A percentile compares a stretch with the other conserved stretches of the same genome.
Conservation (phyloP, 2,113 vertebrate species). For the Microcebus ravelobensis region DNA sequence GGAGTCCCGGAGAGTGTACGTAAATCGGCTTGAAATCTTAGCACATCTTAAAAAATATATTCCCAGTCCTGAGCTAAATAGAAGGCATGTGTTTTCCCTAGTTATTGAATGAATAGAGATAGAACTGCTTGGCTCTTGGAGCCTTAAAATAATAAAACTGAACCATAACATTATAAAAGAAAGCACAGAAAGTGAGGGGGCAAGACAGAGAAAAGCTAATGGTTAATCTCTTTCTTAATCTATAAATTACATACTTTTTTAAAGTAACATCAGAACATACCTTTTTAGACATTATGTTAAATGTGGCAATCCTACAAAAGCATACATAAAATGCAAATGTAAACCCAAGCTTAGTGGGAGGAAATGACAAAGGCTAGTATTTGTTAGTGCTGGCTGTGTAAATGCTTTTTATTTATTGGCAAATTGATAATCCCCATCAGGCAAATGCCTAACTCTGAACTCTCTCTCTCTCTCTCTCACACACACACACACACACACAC, state of each 20-base stretch:
- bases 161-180: constrained; percentile 13
- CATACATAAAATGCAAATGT: background rate
- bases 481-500: background rate
- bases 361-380: background rate
- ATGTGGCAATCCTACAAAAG: background rate
- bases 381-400: background rate
- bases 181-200: background rate
- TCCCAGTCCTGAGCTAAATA: background rate
- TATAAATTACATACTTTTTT: background rate
- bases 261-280: background rate
- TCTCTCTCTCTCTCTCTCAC: background rate
- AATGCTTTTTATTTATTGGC: background rate
- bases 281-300: background rate
- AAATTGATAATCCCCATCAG: background rate
- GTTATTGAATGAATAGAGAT: background rate
- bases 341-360: background rate
- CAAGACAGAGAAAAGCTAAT: background rate
- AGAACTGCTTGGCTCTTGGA: background rate
- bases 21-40: background rate
- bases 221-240: background rate
- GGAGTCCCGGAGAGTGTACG: background rate
- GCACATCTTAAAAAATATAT: background rate
- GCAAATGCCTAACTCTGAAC: background rate
- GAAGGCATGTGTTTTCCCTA: background rate
- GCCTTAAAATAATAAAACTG: background rate